Evolutionary conservation across 2,888 invertebrate genomes (phyloP), one percentile per base, ranked within the genome.

Genomic region (Dicycla oo): DNA sequence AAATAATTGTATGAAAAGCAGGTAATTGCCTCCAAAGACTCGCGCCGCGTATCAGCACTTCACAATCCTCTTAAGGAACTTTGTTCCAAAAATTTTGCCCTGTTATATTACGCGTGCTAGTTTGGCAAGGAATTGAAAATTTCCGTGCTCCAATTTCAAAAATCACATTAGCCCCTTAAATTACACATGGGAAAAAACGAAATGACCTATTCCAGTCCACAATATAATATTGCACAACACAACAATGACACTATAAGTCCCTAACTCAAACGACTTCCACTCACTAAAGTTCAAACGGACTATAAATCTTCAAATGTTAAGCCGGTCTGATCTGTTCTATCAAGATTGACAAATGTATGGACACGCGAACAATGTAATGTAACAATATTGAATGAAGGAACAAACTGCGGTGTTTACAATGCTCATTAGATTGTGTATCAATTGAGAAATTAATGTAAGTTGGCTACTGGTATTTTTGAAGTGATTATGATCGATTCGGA

Each of bases 361-460:
- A 86, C 89, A 84, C 60, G 81, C 83, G 73, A 80, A 91, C 90
- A 90, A 91, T 82, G 87, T 89, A 86, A 83, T 81, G n/a, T n/a
- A n/a, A n/a, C n/a, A n/a, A 87, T 87, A 79, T 84, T 75, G 77
- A 77, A 73, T 75, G 73, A 20, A 38, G 30, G 71, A 64, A 81
- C 85, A 75, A n/a, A 85, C 85, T 66, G 77, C 69, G 54, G 67
- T 60, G 75, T 80, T 81, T 81, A 85, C 79, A 77, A 85, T 78
- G 69, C 73, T 83, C 76, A 85, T 85, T 85, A 85, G 75, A 83
- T 85, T 20, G 43, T 53, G 7, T 75, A 83, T 83, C 81, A 38
- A 63, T 75, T 66, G 60, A 69, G 67, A 86, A 76, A 81, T 78
- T 81, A 78, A 81, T 83, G 79, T 75, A 57, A 62, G 62, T 51